phyloP scores from a whole-genome alignment of 2,797 vertebrate genomes.

The Melanotaenia boesemani region DNA sequence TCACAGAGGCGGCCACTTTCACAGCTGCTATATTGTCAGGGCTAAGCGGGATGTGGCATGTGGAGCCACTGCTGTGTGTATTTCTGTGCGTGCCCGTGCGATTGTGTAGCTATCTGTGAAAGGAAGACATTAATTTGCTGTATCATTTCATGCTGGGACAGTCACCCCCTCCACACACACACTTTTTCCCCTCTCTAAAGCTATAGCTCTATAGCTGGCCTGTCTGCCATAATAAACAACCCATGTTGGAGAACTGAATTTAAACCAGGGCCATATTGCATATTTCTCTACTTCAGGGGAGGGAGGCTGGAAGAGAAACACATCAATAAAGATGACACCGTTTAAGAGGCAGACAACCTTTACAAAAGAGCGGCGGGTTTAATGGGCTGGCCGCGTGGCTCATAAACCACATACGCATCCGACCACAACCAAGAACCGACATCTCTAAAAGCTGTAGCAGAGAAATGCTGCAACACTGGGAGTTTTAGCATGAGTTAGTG shows the following conservation, averaged over 20 bases:
- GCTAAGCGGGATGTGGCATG: conserved; percentile 75
- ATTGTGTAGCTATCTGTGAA: conserved; percentile 70
- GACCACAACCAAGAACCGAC: conserved; percentile 53
- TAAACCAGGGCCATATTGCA: conserved; percentile 81
- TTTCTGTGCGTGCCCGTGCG: conserved; percentile 43
- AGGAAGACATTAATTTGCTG: conserved; percentile 85
- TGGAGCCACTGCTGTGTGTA: conserved; percentile 61
- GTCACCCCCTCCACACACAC: conserved; percentile 34
- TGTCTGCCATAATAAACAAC: conserved; percentile 84
- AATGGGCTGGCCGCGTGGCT: conserved; percentile 79
- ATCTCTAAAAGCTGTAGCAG: conserved; percentile 63
- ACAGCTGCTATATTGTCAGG: conserved; percentile 74
- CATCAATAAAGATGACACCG: conserved; percentile 86
- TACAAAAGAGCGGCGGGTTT: conserved; percentile 85
- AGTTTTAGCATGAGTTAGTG: conserved; percentile 41
- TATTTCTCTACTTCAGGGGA: conserved; percentile 73
- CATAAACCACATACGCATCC: conserved; percentile 78
- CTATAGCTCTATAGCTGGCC: conserved; percentile 61
- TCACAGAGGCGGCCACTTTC: conserved; percentile 78
- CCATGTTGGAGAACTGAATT: conserved; percentile 81
- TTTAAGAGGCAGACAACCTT: conserved; percentile 89
- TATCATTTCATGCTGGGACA: conserved; percentile 81
- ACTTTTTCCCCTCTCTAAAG: conserved; percentile 34
- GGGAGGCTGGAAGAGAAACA: conserved; percentile 66
- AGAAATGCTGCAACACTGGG: conserved; percentile 36